Evolutionary conservation across 2,888 invertebrate species (phyloP).

Genomic region (Eupithecia subfuscata): DNA sequence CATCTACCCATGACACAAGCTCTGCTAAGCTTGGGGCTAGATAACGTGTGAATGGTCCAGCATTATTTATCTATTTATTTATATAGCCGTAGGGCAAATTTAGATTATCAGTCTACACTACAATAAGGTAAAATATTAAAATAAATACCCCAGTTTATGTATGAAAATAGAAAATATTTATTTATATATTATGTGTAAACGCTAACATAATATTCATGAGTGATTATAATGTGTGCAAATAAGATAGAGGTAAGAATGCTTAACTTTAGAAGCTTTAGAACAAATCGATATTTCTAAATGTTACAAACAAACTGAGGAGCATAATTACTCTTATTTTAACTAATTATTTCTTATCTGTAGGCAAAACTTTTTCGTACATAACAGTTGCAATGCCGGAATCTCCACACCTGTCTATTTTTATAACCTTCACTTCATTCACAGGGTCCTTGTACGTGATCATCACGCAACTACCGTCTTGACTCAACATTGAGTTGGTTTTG

Average conservation of each 20-base stretch:
- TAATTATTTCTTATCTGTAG: not conserved
- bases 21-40: no score
- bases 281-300: not conserved
- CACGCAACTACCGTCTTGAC: slow-evolving; percentile 25
- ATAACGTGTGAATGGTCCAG: no score
- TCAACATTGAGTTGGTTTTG: slow-evolving; percentile 18
- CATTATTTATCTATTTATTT: no score
- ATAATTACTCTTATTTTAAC: not conserved
- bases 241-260: not conserved
- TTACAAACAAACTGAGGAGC: not conserved
- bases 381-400: slow-evolving; percentile 5
- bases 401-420: slow-evolving; percentile 14
- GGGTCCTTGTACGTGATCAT: slow-evolving; percentile 23
- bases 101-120: no score
- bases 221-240: not conserved
- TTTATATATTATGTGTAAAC: not conserved
- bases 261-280: not conserved
- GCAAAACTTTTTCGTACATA: not conserved
- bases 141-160: not conserved
- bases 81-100: no score
- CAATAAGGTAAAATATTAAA: not conserved
- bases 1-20: no score
- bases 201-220: not conserved
- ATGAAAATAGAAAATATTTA: not conserved
- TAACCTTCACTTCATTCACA: not conserved